Conservation (phyloP, 2,797 vertebrate genomes). For the Lithobates pipiens region DNA sequence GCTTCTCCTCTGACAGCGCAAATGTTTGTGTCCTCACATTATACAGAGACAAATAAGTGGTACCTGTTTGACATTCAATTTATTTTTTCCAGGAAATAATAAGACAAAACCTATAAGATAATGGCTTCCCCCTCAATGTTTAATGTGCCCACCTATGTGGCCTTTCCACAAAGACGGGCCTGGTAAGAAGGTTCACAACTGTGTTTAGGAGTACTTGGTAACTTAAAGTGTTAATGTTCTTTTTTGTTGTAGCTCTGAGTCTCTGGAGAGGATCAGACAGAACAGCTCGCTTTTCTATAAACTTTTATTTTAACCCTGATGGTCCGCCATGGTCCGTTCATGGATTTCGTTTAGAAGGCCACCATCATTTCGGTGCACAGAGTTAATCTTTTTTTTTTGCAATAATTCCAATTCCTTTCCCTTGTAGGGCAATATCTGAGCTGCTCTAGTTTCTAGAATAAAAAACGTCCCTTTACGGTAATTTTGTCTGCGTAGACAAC, state of each 20-base stretch:
- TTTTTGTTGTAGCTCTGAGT: constrained; percentile 3
- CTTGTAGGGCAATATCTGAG: constrained; percentile 24
- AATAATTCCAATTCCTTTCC: neutral
- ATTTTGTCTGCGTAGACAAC: too few species aligned
- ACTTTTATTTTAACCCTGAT: constrained; percentile 23
- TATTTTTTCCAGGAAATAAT: too few species aligned
- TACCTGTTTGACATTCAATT: too few species aligned
- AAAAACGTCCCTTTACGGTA: neutral
- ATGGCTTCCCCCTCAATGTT: too few species aligned
- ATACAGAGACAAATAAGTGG: too few species aligned
- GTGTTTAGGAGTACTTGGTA: neutral
- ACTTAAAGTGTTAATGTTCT: constrained; percentile 37
- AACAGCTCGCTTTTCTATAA: constrained; percentile 25
- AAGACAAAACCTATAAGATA: too few species aligned
- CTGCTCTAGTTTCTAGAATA: neutral
- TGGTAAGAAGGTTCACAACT: too few species aligned
- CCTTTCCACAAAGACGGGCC: too few species aligned
- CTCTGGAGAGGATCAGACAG: constrained; percentile 39
- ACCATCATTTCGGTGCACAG: neutral
- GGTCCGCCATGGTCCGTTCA: neutral
- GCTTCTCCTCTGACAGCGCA: too few species aligned
- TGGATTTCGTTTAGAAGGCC: neutral
- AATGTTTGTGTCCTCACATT: too few species aligned
- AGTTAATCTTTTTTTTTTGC: neutral
- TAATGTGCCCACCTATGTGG: too few species aligned